A percentile compares a stretch with the other conserved stretches of the same genome.
These are phyloP conservation scores for Steromphala cineraria DNA, from an alignment of 2,888 invertebrate genomes.

Conservation along the genomic window DNA sequence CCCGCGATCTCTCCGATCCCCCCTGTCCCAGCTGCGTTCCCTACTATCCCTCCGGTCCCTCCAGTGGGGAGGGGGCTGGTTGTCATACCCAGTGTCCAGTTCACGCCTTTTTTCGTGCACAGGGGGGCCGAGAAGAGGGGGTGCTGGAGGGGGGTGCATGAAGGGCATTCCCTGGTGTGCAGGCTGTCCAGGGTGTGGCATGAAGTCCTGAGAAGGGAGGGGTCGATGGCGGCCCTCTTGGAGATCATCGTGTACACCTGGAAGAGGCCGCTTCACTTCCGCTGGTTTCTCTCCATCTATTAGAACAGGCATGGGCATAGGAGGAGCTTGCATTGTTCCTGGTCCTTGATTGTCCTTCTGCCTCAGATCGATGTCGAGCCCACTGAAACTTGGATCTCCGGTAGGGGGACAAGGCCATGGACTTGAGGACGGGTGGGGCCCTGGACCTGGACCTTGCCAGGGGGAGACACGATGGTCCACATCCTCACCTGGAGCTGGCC, in stretches of 20 bases:
- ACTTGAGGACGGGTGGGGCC: not conserved
- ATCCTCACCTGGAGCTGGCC: not conserved
- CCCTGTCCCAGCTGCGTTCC: not conserved
- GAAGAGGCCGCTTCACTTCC: not conserved
- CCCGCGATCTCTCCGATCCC: not conserved
- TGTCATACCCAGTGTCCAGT: not conserved
- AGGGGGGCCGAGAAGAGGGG: not conserved
- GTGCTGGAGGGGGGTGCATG: conserved; percentile 21
- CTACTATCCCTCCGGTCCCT: not conserved
- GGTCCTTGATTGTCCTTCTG: not conserved
- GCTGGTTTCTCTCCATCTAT: not conserved
- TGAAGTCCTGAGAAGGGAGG: not conserved
- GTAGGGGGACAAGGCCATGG: not conserved
- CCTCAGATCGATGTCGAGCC: not conserved
- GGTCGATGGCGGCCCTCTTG: not conserved
- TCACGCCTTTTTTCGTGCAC: not conserved
- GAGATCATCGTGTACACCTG: not conserved
- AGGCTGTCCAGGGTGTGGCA: not conserved
- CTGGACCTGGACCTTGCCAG: not conserved
- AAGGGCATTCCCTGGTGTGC: not conserved
- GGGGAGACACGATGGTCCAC: not conserved
- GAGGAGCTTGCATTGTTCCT: not conserved
- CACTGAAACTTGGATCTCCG: not conserved
- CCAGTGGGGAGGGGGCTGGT: not conserved
- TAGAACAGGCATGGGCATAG: not conserved